Evolutionary conservation across 2,888 invertebrate genomes (phyloP).

Genomic region (Synergus itoensis): DNA sequence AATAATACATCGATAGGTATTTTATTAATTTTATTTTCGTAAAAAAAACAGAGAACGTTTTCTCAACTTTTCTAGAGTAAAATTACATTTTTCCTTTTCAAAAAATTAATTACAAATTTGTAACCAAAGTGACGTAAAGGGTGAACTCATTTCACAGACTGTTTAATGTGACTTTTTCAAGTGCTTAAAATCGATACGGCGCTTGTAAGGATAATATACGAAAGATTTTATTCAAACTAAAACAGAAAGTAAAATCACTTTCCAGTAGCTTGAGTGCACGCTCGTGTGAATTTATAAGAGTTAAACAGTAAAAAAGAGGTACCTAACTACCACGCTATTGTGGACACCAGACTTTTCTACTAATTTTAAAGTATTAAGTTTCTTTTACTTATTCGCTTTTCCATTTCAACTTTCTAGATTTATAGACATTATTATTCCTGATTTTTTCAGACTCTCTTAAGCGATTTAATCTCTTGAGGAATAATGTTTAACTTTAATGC

Average conservation of each 20-base stretch:
- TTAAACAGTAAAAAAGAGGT: slow-evolving; percentile 4
- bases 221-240: slow-evolving; percentile 28
- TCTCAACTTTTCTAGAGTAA: neutral
- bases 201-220: slow-evolving; percentile 1
- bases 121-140: neutral
- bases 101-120: slow-evolving; percentile 16
- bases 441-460: neutral
- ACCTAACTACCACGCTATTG: neutral
- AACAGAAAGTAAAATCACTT: slow-evolving; percentile 38
- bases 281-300: slow-evolving; percentile 19
- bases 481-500: neutral
- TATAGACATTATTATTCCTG: neutral
- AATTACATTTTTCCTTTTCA: slow-evolving; percentile 6
- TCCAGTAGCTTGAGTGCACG: slow-evolving; percentile 24
- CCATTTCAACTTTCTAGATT: neutral
- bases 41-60: too few species aligned
- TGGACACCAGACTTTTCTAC: neutral
- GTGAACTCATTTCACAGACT: slow-evolving; percentile 14
- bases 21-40: neutral
- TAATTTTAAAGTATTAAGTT: slow-evolving; percentile 18
- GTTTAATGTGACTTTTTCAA: slow-evolving; percentile 22
- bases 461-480: neutral
- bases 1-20: neutral
- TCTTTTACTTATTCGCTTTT: slow-evolving; percentile 2
- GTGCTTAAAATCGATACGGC: slow-evolving; percentile 19